Evolutionary conservation across 2,888 invertebrate species (phyloP).

Genomic region (Halictus quadricinctus): DNA sequence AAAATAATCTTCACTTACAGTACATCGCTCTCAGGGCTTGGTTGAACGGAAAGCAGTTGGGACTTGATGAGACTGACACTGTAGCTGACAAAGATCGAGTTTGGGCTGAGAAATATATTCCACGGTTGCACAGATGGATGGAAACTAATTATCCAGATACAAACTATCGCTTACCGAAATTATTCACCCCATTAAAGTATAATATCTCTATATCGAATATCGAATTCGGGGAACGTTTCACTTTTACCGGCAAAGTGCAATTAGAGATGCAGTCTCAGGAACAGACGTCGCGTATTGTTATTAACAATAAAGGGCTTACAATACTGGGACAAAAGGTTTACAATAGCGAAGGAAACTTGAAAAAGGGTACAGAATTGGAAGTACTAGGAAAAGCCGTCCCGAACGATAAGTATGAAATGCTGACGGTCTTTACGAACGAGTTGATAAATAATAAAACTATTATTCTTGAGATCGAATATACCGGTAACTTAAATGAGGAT

Average conservation of each 20-base stretch:
- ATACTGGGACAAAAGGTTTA: constrained; percentile 70
- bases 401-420: constrained; percentile 83
- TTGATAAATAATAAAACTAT: constrained; percentile 75
- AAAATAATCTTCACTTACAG: constrained; percentile 25
- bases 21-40: constrained; percentile 13
- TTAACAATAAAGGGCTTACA: constrained; percentile 83
- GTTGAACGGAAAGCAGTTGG: constrained; percentile 15
- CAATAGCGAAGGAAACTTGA: background rate
- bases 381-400: background rate
- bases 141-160: constrained; percentile 59
- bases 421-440: constrained; percentile 82
- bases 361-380: background rate
- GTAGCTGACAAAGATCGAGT: constrained; percentile 65
- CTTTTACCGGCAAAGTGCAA: constrained; percentile 82
- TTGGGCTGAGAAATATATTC: constrained; percentile 70
- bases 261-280: constrained; percentile 80
- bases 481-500: constrained; percentile 84
- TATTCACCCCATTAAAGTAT: constrained; percentile 76
- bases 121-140: constrained; percentile 71
- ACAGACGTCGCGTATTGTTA: constrained; percentile 79
- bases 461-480: constrained; percentile 83
- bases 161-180: constrained; percentile 84
- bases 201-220: constrained; percentile 80
- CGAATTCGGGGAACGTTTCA: constrained; percentile 76
- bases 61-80: constrained; percentile 24